Conservation (phyloP, 2,113 vertebrate genomes). For the Arenaria interpres region DNA sequence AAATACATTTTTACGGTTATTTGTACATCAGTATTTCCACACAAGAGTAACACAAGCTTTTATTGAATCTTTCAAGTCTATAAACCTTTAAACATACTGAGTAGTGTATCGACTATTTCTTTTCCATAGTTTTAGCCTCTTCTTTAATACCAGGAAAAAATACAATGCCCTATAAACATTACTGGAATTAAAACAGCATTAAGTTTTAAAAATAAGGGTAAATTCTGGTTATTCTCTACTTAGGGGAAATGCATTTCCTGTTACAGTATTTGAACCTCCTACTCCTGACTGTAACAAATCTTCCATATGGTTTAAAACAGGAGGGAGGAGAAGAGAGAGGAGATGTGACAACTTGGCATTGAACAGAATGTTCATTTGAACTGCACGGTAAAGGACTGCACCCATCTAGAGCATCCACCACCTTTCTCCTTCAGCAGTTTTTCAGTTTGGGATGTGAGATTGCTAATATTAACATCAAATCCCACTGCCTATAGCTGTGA, state of each 20-base stretch:
- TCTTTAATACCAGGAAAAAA: not conserved
- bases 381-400: not conserved
- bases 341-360: not conserved
- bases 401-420: not conserved
- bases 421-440: not conserved
- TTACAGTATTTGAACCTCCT: not conserved
- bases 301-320: not conserved
- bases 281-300: not conserved
- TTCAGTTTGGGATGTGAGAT: fast-evolving
- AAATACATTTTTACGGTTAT: not conserved
- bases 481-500: not conserved
- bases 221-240: not conserved
- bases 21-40: not conserved
- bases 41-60: not conserved
- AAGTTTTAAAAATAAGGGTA: not conserved
- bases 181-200: not conserved
- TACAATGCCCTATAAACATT: not conserved
- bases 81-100: not conserved
- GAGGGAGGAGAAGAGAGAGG: not conserved
- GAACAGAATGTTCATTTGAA: not conserved
- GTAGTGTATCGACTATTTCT: not conserved
- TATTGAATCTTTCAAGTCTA: not conserved
- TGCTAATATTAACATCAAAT: not conserved
- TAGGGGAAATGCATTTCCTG: not conserved
- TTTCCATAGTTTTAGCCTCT: not conserved